These are phyloP conservation scores for Muraenolepis orangiensis DNA, from an alignment of 2,797 vertebrate genomes.

Conservation along the genomic window DNA sequence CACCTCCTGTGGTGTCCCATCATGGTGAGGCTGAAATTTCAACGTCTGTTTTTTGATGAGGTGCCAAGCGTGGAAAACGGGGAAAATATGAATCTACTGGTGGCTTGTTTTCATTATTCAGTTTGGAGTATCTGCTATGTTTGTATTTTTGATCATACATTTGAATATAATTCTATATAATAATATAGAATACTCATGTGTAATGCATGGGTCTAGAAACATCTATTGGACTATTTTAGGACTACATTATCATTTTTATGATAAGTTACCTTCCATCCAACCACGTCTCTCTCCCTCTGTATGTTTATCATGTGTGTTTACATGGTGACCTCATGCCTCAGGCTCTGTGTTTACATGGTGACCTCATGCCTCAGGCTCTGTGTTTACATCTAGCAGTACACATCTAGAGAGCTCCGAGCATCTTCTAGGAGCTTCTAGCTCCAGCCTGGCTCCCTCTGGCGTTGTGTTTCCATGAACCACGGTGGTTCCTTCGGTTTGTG, in stretches of 20 bases:
- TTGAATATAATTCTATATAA: neutral
- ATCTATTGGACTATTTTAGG: too few relatives aligned
- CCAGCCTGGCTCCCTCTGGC: neutral
- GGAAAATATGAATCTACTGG: neutral
- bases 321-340: neutral
- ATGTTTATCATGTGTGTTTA: neutral
- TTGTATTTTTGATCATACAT: neutral
- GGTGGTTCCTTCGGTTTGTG: neutral
- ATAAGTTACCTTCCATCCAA: neutral
- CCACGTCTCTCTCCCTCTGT: too few relatives aligned
- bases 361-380: neutral
- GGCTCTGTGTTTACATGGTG: neutral
- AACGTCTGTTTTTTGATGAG: neutral
- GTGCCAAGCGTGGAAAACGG: neutral
- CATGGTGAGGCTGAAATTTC: conserved; percentile 54
- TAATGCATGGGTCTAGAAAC: neutral
- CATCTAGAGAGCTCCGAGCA: neutral
- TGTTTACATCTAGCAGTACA: neutral
- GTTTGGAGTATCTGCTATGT: neutral
- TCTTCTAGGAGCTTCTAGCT: neutral
- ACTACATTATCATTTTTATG: too few relatives aligned
- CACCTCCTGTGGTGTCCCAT: conserved; percentile 55
- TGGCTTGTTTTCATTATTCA: neutral
- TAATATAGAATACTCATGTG: too few relatives aligned
- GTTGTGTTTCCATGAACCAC: neutral